phyloP scores from a whole-genome alignment of 2,113 vertebrate genomes.

The Callospermophilus lateralis region DNA sequence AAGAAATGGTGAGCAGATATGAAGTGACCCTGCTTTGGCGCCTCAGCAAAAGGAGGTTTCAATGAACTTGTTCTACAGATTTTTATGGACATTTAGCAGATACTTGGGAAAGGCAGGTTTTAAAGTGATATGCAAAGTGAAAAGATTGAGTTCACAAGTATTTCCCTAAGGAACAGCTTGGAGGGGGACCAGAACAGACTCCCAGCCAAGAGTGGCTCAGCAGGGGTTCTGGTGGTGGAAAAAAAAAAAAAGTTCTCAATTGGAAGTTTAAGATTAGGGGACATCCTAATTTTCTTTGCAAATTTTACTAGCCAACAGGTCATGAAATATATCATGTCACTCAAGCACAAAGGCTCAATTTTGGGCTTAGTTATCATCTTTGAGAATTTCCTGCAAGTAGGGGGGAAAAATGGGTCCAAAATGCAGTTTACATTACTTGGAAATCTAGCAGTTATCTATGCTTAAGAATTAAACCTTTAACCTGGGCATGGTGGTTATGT shows the following conservation, averaged over 20 bases:
- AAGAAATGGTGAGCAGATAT: neutral
- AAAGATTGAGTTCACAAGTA: slow-evolving; percentile 71
- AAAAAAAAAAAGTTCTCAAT: neutral
- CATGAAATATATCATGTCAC: neutral
- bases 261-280: neutral
- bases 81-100: slow-evolving; percentile 52
- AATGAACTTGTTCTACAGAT: neutral
- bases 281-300: neutral
- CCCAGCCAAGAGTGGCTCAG: slow-evolving; percentile 7
- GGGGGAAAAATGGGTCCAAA: neutral
- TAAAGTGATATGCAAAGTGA: slow-evolving; percentile 36
- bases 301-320: slow-evolving; percentile 12
- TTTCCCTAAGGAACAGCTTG: slow-evolving; percentile 64
- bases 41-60: neutral
- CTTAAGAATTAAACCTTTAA: neutral
- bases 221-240: neutral
- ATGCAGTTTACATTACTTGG: neutral
- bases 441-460: neutral
- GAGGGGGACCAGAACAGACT: slow-evolving; percentile 22
- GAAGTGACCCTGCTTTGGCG: neutral
- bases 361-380: neutral
- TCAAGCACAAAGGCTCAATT: neutral
- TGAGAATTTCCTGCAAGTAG: neutral
- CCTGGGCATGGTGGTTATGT: too few relatives aligned
- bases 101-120: slow-evolving; percentile 59